Base-by-base conservation (phyloP, 2,113 vertebrate genomes). In the Syngnathus floridae region DNA sequence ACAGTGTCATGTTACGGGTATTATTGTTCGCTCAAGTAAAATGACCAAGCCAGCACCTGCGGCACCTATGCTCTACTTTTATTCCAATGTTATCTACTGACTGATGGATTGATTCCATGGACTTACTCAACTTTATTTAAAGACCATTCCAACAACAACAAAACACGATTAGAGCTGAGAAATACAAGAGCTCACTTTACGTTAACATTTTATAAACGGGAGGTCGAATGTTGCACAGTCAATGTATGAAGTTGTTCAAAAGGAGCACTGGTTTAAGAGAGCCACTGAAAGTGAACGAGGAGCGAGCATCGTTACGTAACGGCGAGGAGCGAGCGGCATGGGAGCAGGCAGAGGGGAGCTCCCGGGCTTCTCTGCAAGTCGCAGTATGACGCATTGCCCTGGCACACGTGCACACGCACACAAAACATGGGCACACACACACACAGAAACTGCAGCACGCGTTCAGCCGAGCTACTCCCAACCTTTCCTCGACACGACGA, bases 331-430 rank as follows among this genome's bases (percentile, higher is more conserved):
- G 19, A 72, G 76, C 82, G 84, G 79, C 84, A 88, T 77, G 83
- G 76, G 70, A 81, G 83, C 67, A 74, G 81, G 83, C 77, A 77
- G 65, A 78, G 74, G 81, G 83, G 74, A 85, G 84, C 82, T 86
- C 76, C 82, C 73, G 73, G 80, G 82, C 74, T 80, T 77, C 69
- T 79, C 70, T 78, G 80, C 74, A 71, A 87, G 82, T 77, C 68
- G 70, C 84, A 87, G 70, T 73, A 69, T 88, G 85, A 88, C 79
- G 85, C 82, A 87, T 80, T 76, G 61, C 64, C 40, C 70, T 69
- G 58, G 62, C 69, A 65, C 66, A 69, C 65, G n/a, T 57, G 31
- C 62, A 52, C 70, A 46, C 61, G 46, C 67, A 46, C 67, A 65
- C 46, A 31, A 31, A 31, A 59, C 70, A 64, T 41, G 45, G 61